phyloP scores from a whole-genome alignment of 2,113 vertebrate species.

The Eolophus roseicapilla region DNA sequence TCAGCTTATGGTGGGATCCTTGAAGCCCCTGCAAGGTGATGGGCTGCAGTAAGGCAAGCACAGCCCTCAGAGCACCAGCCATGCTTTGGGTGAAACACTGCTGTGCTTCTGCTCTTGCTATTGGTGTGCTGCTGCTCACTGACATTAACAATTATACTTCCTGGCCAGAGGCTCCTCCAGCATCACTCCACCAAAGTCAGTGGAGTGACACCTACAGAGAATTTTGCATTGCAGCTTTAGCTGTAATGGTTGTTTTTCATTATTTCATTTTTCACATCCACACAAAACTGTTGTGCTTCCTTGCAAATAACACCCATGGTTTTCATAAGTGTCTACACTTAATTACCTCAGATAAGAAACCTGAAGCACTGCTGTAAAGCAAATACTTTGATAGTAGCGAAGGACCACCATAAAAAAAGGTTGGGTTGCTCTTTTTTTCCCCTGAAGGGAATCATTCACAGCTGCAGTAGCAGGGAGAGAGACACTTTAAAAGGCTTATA shows the following conservation, averaged over 20 bases:
- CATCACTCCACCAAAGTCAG: too few species aligned
- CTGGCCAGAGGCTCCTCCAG: not conserved
- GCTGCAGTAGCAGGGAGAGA: not conserved
- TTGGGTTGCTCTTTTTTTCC: not conserved
- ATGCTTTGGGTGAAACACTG: accelerated
- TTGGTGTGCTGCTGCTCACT: not conserved
- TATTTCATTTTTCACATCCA: not conserved
- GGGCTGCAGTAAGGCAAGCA: not conserved
- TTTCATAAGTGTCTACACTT: not conserved
- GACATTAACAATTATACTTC: not conserved
- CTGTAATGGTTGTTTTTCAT: not conserved
- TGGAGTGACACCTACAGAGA: not conserved
- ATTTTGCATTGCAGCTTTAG: not conserved
- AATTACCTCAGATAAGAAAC: conserved; percentile 49
- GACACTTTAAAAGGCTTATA: not conserved
- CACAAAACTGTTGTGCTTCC: not conserved
- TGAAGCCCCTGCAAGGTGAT: not conserved
- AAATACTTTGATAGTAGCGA: conserved; percentile 8
- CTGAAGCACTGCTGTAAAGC: not conserved
- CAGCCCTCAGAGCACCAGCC: not conserved
- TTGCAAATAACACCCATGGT: not conserved
- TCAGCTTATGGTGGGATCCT: accelerated
- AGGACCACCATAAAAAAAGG: not conserved
- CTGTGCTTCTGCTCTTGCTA: not conserved
- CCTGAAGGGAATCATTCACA: not conserved